Base-by-base conservation (phyloP, 2,888 invertebrate species). In the Caenorhabditis plicata region DNA sequence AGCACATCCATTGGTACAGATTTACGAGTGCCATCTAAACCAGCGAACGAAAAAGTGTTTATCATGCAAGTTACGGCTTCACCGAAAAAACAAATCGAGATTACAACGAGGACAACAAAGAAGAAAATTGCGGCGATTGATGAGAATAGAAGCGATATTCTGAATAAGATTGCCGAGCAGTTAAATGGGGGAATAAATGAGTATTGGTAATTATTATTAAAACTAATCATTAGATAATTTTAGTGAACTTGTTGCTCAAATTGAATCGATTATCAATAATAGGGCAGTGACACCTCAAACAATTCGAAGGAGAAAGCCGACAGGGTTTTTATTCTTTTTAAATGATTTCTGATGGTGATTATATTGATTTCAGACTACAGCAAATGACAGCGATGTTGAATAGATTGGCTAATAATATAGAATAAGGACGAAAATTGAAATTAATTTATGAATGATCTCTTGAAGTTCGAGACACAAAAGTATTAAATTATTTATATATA, bases 1-100 rank as follows among this genome's bases (percentile, higher is more conserved):
- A 8, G 7, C 36, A 11, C 36, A 36, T 11, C 36, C 15, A 19
- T 36, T 36, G 36, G 36, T 36, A 11, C 19, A 26, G 17, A 42
- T 13, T n/a, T n/a, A 25, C 43, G 44, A 23, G 35, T n/a, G 11
- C 42, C 44, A 23, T 54, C 53, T 29, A 43, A 60, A 23, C 49
- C 55, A 19, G 47, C 55, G 27, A 47, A 40, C 17, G 64, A 64
- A 35, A 64, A 68, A 48, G 61, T 63, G 1, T 53, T 68, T 9
- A 53, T 64, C 3, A 64, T 68, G 52, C 61, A 68, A 49, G 68
- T 68, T 5, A 64, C 68, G 7, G 62, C 64, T 3, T 45, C 68
- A 25, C 68, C 68, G 5, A 11, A 45, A n/a, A 17, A 39, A 19
- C 41, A 36, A 42, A 9, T 32, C 31, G 8, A 44, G 27, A 33